These are phyloP conservation scores for Choristoneura rosaceana DNA, from an alignment of 2,888 invertebrate species.

Conservation along the genomic window DNA sequence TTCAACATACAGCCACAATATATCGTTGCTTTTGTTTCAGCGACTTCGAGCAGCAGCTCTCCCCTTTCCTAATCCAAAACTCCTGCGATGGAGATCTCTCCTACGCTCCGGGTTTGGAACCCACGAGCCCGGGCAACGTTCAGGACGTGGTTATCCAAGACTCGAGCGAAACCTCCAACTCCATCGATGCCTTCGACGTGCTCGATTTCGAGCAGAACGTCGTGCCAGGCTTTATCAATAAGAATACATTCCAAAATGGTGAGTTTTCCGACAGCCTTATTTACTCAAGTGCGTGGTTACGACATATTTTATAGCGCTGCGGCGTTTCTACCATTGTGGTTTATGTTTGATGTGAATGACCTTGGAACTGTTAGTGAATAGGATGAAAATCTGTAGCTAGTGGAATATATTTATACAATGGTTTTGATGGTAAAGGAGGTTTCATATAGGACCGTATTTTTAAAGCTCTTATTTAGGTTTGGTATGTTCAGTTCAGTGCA, in stretches of 20 bases:
- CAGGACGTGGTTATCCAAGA: conserved; percentile 73
- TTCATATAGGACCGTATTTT: neutral
- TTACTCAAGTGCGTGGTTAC: conserved; percentile 23
- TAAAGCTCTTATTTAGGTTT: neutral
- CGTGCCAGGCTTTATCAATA: conserved; percentile 77
- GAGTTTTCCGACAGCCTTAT: conserved; percentile 42
- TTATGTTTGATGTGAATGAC: conserved; percentile 21
- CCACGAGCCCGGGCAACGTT: conserved; percentile 64
- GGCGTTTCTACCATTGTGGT: neutral
- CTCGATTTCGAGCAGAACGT: conserved; percentile 77
- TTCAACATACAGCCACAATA: no score
- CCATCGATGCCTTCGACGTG: conserved; percentile 70
- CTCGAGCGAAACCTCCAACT: conserved; percentile 62
- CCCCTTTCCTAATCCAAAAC: conserved; percentile 83
- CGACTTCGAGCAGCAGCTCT: conserved; percentile 85
- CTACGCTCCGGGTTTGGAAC: conserved; percentile 57
- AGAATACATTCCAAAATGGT: conserved; percentile 78
- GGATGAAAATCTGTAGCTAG: conserved; percentile 9
- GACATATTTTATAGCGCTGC: conserved; percentile 1
- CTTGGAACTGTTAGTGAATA: conserved; percentile 12
- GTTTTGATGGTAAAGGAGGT: neutral
- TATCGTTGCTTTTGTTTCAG: conserved; percentile 54
- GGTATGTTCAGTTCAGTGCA: neutral
- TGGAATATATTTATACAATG: neutral
- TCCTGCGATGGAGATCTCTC: conserved; percentile 70